Conservation (phyloP, 2,888 invertebrate genomes). For the Amaurobius ferox region DNA sequence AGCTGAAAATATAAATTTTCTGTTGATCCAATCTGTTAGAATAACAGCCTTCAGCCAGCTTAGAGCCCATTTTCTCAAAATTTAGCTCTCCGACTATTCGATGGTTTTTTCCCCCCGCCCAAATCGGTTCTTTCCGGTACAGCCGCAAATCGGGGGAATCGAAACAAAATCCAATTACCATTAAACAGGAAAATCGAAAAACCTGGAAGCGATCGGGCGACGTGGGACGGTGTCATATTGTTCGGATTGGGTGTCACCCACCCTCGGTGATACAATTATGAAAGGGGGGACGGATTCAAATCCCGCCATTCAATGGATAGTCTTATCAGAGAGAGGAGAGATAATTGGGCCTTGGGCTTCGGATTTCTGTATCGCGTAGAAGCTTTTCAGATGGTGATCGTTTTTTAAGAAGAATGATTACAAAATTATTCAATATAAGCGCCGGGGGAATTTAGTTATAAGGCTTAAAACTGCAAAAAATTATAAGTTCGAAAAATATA, state of each 20-base stretch:
- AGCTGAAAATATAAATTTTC: too few relatives aligned
- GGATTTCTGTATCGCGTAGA: slow-evolving; percentile 44
- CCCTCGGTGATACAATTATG: slow-evolving; percentile 48
- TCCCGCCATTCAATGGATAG: slow-evolving; percentile 39
- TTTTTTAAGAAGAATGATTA: slow-evolving; percentile 40
- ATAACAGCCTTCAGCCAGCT: too few relatives aligned
- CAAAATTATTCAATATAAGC: slow-evolving; percentile 28
- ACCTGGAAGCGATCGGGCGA: slow-evolving; percentile 5
- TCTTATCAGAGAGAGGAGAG: slow-evolving; percentile 21
- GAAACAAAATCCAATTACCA: slow-evolving; percentile 60
- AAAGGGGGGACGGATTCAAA: slow-evolving; percentile 61
- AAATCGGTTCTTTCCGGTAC: background rate
- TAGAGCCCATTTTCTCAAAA: too few relatives aligned
- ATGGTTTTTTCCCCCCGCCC: too few relatives aligned
- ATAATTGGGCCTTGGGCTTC: slow-evolving; percentile 57
- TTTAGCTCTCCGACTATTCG: too few relatives aligned
- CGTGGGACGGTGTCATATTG: slow-evolving; percentile 65
- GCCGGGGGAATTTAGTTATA: background rate
- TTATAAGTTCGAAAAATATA: too few relatives aligned
- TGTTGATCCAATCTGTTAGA: too few relatives aligned
- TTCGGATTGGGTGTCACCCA: slow-evolving; percentile 59
- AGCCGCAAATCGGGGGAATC: slow-evolving; percentile 18
- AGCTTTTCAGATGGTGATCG: slow-evolving; percentile 18
- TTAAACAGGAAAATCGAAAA: slow-evolving; percentile 60
- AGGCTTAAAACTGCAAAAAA: background rate